A percentile compares a stretch with the other conserved stretches of the same genome.
Evolutionary conservation across 2,888 invertebrate species (phyloP).

Genomic region (Epistrophe eligans): DNA sequence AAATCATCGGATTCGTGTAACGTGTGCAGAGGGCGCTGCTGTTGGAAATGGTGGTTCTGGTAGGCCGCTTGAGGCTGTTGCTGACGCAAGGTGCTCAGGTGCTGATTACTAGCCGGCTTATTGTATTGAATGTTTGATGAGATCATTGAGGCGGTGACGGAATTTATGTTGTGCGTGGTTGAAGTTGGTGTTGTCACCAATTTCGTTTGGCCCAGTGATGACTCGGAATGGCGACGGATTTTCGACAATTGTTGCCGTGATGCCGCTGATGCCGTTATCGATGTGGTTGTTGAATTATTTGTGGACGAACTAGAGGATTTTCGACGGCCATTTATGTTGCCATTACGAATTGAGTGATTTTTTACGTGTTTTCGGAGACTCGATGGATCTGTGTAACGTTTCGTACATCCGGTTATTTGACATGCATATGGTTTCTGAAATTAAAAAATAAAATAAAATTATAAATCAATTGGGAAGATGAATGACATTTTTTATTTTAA

Average conservation of each 20-base stretch:
- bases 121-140: constrained; percentile 76
- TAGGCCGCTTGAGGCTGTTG: constrained; percentile 68
- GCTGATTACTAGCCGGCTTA: constrained; percentile 62
- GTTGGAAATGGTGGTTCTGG: constrained; percentile 21
- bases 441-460: constrained; percentile 12
- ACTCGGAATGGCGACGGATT: constrained; percentile 82
- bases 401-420: constrained; percentile 93
- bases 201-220: constrained; percentile 77
- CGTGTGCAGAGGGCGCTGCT: constrained; percentile 49
- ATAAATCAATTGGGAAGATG: too few relatives aligned
- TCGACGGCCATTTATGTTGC: constrained; percentile 80
- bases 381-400: constrained; percentile 97
- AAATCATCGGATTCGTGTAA: constrained; percentile 68
- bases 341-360: constrained; percentile 86
- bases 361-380: constrained; percentile 96
- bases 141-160: constrained; percentile 58
- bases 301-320: constrained; percentile 80
- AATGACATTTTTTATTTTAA: too few relatives aligned
- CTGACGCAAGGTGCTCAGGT: constrained; percentile 49
- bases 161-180: constrained; percentile 59
- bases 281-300: constrained; percentile 64
- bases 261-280: constrained; percentile 33
- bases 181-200: constrained; percentile 64
- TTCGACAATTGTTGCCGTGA: constrained; percentile 76
- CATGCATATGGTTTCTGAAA: constrained; percentile 96